Evolutionary conservation across 2,888 invertebrate species (phyloP).

Genomic region (Tyria jacobaeae): DNA sequence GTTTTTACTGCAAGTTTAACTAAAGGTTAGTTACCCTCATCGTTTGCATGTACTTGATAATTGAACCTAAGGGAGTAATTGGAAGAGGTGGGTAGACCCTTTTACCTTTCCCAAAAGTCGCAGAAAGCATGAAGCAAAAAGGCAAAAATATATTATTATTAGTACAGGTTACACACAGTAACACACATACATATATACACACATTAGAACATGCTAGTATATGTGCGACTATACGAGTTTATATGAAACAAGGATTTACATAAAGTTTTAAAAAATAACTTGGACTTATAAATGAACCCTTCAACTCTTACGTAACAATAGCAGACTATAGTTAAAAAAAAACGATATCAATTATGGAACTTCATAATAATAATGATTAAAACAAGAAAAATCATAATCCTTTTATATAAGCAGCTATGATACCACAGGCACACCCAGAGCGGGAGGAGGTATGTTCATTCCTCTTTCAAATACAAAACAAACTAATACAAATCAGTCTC

Average conservation of each 20-base stretch:
- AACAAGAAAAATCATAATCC: too few species aligned
- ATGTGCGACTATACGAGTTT: neutral
- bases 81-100: conserved; percentile 12
- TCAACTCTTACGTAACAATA: too few species aligned
- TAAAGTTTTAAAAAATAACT: too few species aligned
- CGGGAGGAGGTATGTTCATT: too few species aligned
- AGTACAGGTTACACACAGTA: too few species aligned
- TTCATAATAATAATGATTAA: too few species aligned
- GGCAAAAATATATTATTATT: neutral
- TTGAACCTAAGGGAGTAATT: conserved; percentile 40
- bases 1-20: conserved; percentile 12
- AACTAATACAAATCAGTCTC: neutral
- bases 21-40: conserved; percentile 18
- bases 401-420: too few species aligned
- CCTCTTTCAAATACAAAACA: neutral
- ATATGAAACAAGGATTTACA: neutral
- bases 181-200: too few species aligned
- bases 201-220: neutral
- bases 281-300: too few species aligned
- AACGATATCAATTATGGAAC: too few species aligned
- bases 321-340: too few species aligned
- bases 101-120: neutral
- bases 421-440: too few species aligned
- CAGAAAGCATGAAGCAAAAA: neutral
- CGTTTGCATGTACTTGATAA: conserved; percentile 27